Base-by-base conservation (phyloP, 2,888 invertebrate species). In the Drosophila ustulata region DNA sequence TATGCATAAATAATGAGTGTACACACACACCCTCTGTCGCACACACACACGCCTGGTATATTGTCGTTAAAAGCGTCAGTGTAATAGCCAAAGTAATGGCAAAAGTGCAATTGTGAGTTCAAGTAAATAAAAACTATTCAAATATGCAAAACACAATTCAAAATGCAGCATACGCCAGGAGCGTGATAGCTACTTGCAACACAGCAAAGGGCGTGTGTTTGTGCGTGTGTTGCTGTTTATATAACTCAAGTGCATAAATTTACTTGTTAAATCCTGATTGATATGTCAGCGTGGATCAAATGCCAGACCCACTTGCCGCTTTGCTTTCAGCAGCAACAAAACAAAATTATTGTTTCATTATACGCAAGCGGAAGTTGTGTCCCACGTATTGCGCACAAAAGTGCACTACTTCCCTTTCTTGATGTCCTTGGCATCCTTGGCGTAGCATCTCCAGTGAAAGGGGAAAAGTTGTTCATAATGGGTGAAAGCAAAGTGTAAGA, bases 211-310 rank as follows among this genome's bases (percentile, higher is more conserved):
- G 23, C 28, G 43, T 49, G 67, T 41, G 56, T 51, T 18, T 26
- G 34, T 51, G 52, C 64, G 50, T 28, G 52, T 49, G 49, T 45
- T 43, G 52, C 56, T 39, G 59, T 52, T 65, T 18, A 18, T 69
- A 55, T 56, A 69, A 51, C 83, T 81, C 74, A 82, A 85, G 90
- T 88, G 89, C 90, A 91, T 90, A 91, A 86, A 90, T 89, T 89
- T 86, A 69, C 79, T 82, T 86, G 85, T 82, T 83, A 91, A 90
- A 78, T 80, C 81, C 87, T 89, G 90, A 90, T 90, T 90, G 91
- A 91, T 90, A 89, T 81, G 75, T 76, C 83, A 82, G 73, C 81
- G 63, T 58, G 63, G 71, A 58, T 72, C 67, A 70, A 55, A 47
- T 26, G 50, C 47, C 39, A 43, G 50, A 57, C 51, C 41, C 59